Evolutionary conservation across 1,140 invertebrate species (phyloP).

Genomic region (Nephila pilipes): DNA sequence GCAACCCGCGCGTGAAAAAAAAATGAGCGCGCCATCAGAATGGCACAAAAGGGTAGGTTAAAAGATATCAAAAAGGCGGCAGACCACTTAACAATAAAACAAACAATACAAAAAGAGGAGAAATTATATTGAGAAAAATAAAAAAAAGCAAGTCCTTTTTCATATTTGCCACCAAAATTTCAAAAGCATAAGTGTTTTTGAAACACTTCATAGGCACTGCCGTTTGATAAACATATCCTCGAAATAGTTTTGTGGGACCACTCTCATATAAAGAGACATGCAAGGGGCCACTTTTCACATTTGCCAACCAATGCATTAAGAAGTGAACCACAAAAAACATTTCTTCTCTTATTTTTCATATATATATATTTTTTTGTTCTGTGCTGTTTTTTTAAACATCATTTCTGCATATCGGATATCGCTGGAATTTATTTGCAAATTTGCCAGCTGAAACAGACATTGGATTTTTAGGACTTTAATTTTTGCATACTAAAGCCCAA

Average conservation of each 20-base stretch:
- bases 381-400: not conserved
- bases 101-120: conserved; percentile 42
- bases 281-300: not conserved
- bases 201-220: conserved; percentile 41
- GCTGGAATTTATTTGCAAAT: not conserved
- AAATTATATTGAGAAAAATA: conserved; percentile 57
- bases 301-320: conserved; percentile 6
- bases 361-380: not conserved
- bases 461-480: not conserved
- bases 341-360: not conserved
- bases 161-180: conserved; percentile 71
- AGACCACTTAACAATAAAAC: conserved; percentile 65
- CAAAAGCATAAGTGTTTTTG: conserved; percentile 68
- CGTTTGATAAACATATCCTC: conserved; percentile 71
- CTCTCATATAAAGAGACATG: conserved; percentile 40
- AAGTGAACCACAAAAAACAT: not conserved
- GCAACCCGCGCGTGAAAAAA: not conserved
- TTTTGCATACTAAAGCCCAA: not conserved
- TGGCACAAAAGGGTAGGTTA: conserved; percentile 16
- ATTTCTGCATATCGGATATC: not conserved
- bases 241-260: conserved; percentile 25
- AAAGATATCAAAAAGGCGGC: conserved; percentile 40
- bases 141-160: conserved; percentile 38
- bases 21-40: conserved; percentile 26
- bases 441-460: not conserved